Conservation (phyloP, 2,797 vertebrate genomes). For the Mycteria americana region DNA sequence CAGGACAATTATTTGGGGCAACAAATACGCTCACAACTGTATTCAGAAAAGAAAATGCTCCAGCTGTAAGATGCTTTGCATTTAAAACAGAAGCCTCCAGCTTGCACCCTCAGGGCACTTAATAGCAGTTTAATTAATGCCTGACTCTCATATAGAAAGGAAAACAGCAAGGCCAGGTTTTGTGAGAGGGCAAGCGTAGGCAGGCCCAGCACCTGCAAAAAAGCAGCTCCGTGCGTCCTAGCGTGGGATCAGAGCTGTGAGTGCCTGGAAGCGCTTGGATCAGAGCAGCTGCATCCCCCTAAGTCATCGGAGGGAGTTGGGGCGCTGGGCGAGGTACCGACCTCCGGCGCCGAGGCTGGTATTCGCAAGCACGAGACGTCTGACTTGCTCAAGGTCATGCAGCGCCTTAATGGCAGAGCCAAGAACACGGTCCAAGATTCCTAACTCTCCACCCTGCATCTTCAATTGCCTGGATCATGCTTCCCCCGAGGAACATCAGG, state of each 20-base stretch:
- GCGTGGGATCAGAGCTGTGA: not conserved
- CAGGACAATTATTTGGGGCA: not conserved
- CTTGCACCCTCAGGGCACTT: not conserved
- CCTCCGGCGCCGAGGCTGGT: not conserved
- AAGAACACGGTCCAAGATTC: not conserved
- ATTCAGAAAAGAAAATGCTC: not conserved
- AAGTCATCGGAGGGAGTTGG: accelerated
- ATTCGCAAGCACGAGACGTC: not conserved
- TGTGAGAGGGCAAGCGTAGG: not conserved
- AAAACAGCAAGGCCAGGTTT: not conserved
- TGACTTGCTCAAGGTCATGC: not conserved
- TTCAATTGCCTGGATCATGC: not conserved
- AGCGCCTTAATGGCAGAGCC: not conserved
- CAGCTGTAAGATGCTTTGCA: not conserved
- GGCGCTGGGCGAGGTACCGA: not conserved
- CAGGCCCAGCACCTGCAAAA: not conserved
- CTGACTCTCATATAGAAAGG: accelerated
- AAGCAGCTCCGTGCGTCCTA: not conserved
- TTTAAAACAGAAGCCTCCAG: not conserved
- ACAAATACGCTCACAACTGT: accelerated
- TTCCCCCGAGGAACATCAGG: not conserved
- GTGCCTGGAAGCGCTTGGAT: not conserved
- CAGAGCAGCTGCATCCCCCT: not conserved
- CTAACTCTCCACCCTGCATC: not conserved
- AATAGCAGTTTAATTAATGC: not conserved